phyloP scores from a whole-genome alignment of 2,113 vertebrate species.

The Zosterops japonicus region DNA sequence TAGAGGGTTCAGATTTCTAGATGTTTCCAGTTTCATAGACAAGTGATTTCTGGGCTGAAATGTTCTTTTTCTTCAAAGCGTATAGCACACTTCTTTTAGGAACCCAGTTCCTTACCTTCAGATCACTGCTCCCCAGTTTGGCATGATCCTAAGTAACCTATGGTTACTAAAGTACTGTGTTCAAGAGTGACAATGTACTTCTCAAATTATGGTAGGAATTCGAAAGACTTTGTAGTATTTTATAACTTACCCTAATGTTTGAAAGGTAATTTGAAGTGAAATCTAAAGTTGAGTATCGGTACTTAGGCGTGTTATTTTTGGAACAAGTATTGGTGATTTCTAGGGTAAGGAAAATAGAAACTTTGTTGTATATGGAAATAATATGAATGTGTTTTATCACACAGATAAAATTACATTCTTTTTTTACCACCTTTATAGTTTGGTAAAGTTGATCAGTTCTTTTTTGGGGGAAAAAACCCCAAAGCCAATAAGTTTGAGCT shows the following conservation, averaged over 20 bases:
- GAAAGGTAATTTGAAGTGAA: neutral
- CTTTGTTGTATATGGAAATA: neutral
- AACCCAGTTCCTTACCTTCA: neutral
- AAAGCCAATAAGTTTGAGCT: neutral
- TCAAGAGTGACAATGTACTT: neutral
- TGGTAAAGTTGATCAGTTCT: neutral
- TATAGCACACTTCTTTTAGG: neutral
- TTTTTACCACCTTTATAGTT: neutral
- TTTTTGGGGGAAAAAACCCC: neutral
- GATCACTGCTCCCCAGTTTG: neutral
- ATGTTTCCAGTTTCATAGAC: neutral
- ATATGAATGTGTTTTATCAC: neutral
- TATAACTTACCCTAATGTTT: neutral
- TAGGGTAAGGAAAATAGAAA: neutral
- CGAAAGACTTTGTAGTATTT: neutral
- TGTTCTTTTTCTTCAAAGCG: neutral
- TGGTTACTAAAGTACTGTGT: neutral
- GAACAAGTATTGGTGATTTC: neutral
- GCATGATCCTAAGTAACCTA: neutral
- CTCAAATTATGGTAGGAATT: neutral
- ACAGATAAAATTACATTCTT: neutral
- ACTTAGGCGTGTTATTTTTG: neutral
- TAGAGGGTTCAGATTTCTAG: neutral
- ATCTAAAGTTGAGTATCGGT: accelerated
- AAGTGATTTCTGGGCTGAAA: neutral